Evolutionary conservation across 1,140 invertebrate species (phyloP), one percentile per base, ranked within the genome.

Genomic region (Trichonephila inaurata): DNA sequence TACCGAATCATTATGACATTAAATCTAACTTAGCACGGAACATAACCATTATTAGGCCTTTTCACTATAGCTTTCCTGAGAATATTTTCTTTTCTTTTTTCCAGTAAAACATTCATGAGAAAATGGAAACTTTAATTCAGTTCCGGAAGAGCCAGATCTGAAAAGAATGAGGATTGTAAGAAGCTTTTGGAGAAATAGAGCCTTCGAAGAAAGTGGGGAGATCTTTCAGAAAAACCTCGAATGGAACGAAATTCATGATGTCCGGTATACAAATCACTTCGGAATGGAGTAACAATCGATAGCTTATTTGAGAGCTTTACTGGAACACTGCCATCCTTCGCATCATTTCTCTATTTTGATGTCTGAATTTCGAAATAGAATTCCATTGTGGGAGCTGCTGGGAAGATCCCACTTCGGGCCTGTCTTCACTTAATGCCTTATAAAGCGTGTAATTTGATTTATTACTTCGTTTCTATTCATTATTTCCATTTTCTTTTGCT

Each of bases 391-490:
- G 7, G 28, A 40, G 64, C 21, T 24, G 14, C 33, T 69, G 69
- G 87, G 69, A 89, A 33, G 40, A 89, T 89, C 8, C 40, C 14
- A 89, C 72, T 90, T 90, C 24, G 7, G 6, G 60, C 69, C 51
- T 24, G 44, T 81, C 89, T 81, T 81, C 51, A 90, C 89, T 90
- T 69, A 81, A 61, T 51, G 89, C 33, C 58, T 81, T 90, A 61
- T 77, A 69, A 90, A 90, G 89, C 89, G 58, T 77, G 24, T 90
- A 90, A 90, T 90, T 90, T 90, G 89, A 90, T 90, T 90, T 90
- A 90, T 90, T 24, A 81, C 89, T 28, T 28, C 33, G 51, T 60
- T 77, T 58, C 69, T 81, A 60, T 90, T 89, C 87, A 89, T 89
- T 89, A 89, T 62, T 89, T 90, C 60, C 60, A 40, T 58, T 69